Conservation (phyloP, 2,888 invertebrate genomes). For the Metacarcinus magister region DNA sequence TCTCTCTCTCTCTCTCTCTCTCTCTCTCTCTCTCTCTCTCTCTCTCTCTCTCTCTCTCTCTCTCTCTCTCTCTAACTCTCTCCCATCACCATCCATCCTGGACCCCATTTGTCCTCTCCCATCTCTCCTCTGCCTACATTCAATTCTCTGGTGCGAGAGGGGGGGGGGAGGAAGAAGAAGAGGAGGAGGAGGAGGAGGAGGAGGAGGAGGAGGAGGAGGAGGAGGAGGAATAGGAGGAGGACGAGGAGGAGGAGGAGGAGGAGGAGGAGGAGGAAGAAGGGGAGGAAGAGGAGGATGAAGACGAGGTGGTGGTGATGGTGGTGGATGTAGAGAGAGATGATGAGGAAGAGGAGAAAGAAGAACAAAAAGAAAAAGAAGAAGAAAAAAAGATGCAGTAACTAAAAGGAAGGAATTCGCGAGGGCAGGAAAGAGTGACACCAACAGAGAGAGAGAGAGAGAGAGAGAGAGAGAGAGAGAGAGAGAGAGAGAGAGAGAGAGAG, state of each 20-base stretch:
- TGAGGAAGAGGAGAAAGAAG: neutral
- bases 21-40: conserved; percentile 13
- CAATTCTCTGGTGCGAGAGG: neutral
- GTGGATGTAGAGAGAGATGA: neutral
- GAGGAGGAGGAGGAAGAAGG: neutral
- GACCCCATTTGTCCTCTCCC: neutral
- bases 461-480: neutral
- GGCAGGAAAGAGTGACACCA: neutral
- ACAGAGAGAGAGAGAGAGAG: neutral
- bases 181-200: neutral
- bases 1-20: conserved; percentile 26
- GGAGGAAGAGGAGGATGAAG: neutral
- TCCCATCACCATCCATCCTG: neutral
- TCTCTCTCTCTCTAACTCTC: neutral
- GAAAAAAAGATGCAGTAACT: neutral
- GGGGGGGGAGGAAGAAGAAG: conserved; percentile 26
- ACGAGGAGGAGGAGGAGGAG: neutral
- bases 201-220: too few relatives aligned
- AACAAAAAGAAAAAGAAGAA: neutral
- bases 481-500: neutral
- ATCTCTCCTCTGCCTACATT: conserved; percentile 26
- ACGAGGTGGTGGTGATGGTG: neutral
- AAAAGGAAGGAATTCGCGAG: too few relatives aligned
- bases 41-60: conserved; percentile 26
- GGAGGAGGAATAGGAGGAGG: too few relatives aligned